Percentiles rank a stretch among this genome's conserved stretches.
These are phyloP conservation scores for Arvicanthis niloticus DNA, from an alignment of 2,113 vertebrate species.

Conservation along the genomic window DNA sequence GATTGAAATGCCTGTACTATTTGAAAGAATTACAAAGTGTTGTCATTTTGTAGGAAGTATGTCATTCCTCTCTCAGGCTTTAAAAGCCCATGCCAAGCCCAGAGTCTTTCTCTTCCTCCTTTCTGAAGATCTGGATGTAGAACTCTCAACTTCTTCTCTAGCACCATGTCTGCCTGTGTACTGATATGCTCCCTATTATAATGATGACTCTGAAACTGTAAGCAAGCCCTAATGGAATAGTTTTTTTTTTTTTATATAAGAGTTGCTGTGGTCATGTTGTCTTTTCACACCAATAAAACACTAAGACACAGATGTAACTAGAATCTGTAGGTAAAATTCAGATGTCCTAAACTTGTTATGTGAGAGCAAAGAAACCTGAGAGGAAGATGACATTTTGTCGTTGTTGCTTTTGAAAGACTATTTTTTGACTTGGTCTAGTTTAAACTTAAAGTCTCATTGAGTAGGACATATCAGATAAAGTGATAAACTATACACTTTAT, in stretches of 20 bases:
- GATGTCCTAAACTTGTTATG: slow-evolving; percentile 71
- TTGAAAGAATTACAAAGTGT: too few relatives aligned
- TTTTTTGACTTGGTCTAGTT: slow-evolving; percentile 78
- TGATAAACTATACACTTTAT: slow-evolving; percentile 66
- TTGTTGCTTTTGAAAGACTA: slow-evolving; percentile 74
- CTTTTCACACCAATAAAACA: background rate
- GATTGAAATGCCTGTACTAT: background rate
- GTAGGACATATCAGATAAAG: slow-evolving; percentile 66
- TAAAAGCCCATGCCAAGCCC: background rate
- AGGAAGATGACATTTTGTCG: slow-evolving; percentile 69
- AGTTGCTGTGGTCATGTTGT: background rate
- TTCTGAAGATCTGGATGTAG: background rate
- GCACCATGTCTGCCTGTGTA: background rate
- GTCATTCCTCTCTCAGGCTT: background rate
- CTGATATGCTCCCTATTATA: background rate
- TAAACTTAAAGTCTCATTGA: slow-evolving; percentile 77
- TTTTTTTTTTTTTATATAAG: background rate
- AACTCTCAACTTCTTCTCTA: background rate
- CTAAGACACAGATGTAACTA: background rate
- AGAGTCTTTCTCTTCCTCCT: background rate
- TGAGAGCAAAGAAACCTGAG: slow-evolving; percentile 76
- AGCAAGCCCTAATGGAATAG: background rate
- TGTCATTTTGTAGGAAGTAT: background rate
- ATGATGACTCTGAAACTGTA: background rate
- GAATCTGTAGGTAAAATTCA: background rate